Conservation (phyloP, 1,140 invertebrate species). For the Pantala flavescens region DNA sequence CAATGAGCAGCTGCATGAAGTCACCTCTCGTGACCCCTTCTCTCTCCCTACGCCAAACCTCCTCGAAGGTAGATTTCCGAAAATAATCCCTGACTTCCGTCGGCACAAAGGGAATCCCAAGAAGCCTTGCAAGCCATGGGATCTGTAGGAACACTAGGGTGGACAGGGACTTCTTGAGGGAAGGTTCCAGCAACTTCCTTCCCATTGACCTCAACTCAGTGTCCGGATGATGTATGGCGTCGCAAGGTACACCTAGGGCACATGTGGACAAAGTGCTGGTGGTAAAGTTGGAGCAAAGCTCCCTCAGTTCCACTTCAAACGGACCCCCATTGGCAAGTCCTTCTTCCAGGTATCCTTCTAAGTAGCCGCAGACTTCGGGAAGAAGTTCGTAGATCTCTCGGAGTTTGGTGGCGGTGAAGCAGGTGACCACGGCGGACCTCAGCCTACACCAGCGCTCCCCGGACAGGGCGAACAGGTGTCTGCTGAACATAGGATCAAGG, state of each 20-base stretch:
- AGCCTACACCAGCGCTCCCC: too few relatives aligned
- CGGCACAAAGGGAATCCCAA: conserved; percentile 26
- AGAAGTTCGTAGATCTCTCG: too few relatives aligned
- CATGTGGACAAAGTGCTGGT: conserved; percentile 46
- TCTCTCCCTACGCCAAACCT: conserved; percentile 39
- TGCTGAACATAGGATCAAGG: conserved; percentile 28
- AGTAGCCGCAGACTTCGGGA: too few relatives aligned
- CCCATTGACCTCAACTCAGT: conserved; percentile 41
- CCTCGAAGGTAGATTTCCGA: conserved; percentile 40
- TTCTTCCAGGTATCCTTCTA: too few relatives aligned
- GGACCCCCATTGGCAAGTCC: too few relatives aligned
- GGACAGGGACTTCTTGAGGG: not conserved
- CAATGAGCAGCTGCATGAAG: conserved; percentile 43
- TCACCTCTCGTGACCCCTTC: conserved; percentile 40
- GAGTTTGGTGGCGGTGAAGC: too few relatives aligned
- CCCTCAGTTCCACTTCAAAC: conserved; percentile 13
- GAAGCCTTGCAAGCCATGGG: conserved; percentile 15
- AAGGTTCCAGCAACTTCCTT: conserved; percentile 25
- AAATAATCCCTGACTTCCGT: conserved; percentile 35
- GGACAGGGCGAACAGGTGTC: too few relatives aligned
- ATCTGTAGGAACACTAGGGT: not conserved
- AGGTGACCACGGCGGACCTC: too few relatives aligned
- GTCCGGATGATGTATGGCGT: conserved; percentile 37
- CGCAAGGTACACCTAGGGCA: conserved; percentile 44
- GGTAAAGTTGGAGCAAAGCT: conserved; percentile 38